Conservation (phyloP, 2,797 vertebrate species). For the Sardinella longiceps region DNA sequence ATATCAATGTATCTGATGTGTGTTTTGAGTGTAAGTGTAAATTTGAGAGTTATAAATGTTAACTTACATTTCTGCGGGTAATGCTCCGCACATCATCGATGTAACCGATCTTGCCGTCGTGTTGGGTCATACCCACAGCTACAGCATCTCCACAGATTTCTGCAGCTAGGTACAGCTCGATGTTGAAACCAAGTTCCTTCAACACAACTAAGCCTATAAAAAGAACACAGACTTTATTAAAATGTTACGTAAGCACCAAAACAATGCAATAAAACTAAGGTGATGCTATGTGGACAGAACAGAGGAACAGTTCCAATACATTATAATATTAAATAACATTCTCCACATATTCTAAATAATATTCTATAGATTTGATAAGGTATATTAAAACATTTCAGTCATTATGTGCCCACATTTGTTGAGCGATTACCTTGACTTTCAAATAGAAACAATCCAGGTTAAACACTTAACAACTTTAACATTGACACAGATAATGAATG, state of each 20-base stretch:
- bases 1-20: no score
- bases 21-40: no score
- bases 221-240: neutral
- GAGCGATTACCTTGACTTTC: no score
- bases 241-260: neutral
- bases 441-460: no score
- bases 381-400: no score
- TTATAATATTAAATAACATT: no score
- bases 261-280: neutral
- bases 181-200: slow-evolving; percentile 88
- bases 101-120: slow-evolving; percentile 86
- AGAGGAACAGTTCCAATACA: neutral
- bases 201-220: slow-evolving; percentile 88
- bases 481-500: no score
- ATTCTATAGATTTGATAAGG: no score
- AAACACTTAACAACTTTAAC: no score
- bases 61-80: slow-evolving; percentile 87
- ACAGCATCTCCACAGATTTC: slow-evolving; percentile 92
- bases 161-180: slow-evolving; percentile 89
- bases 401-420: no score
- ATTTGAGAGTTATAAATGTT: no score
- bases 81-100: slow-evolving; percentile 89
- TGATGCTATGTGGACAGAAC: neutral
- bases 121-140: slow-evolving; percentile 83
- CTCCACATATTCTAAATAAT: no score